phyloP scores from a whole-genome alignment of 2,113 vertebrate species.

The Microtus montanus region DNA sequence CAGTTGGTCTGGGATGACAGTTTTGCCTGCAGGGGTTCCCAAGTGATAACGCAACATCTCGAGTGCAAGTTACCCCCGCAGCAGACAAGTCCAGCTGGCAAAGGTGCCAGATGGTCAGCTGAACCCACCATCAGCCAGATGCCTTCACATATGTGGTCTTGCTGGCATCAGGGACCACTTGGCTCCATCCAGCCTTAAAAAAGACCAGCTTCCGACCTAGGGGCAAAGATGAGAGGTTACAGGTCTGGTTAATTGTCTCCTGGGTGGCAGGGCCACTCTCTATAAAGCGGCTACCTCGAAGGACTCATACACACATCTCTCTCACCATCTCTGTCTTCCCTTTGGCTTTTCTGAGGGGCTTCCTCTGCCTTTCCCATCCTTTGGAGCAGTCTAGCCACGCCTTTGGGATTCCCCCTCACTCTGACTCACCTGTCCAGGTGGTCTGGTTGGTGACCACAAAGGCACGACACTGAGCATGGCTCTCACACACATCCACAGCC shows the following conservation, averaged over 20 bases:
- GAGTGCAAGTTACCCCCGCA: constrained; percentile 80
- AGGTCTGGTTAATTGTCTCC: background rate
- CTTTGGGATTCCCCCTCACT: background rate
- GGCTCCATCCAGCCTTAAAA: constrained; percentile 91
- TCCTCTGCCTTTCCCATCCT: background rate
- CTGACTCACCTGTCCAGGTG: constrained; percentile 91
- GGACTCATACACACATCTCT: background rate
- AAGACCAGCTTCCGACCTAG: constrained; percentile 92
- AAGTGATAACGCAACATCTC: constrained; percentile 70
- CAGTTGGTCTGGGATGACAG: constrained; percentile 80
- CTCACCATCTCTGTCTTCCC: background rate
- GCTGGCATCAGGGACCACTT: constrained; percentile 83
- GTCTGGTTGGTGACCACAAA: constrained; percentile 92
- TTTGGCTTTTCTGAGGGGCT: background rate
- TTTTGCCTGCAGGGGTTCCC: constrained; percentile 82
- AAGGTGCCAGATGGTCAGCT: constrained; percentile 51
- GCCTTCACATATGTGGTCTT: constrained; percentile 88
- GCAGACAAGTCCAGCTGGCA: constrained; percentile 75
- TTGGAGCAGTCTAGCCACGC: background rate
- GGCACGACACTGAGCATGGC: constrained; percentile 90
- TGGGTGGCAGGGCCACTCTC: background rate
- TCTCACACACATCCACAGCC: constrained; percentile 90
- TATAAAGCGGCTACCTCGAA: background rate
- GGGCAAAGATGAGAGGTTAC: constrained; percentile 8
- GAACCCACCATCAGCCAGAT: constrained; percentile 73